phyloP scores from a whole-genome alignment of 1,140 invertebrate genomes.

The Megalopta genalis region DNA sequence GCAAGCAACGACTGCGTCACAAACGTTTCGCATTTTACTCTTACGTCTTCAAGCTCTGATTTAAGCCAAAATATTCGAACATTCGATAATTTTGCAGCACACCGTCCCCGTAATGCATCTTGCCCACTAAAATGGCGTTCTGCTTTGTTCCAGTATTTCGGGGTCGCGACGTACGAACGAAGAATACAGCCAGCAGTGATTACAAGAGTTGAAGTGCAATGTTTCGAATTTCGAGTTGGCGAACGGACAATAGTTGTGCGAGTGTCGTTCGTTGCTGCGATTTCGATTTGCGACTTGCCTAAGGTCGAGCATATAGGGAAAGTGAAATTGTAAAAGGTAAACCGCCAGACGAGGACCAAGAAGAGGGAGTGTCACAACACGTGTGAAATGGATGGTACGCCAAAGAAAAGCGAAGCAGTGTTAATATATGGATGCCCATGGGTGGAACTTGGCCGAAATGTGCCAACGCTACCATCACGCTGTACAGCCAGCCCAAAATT shows the following conservation, averaged over 20 bases:
- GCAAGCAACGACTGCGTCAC: too few species aligned
- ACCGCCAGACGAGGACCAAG: background rate
- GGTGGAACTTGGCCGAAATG: conserved; percentile 81
- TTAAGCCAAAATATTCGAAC: too few species aligned
- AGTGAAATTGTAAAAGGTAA: background rate
- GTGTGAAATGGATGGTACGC: conserved; percentile 79
- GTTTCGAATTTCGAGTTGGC: background rate
- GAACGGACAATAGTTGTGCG: conserved; percentile 9
- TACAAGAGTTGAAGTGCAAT: conserved; percentile 11
- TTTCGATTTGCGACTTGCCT: background rate
- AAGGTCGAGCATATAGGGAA: background rate
- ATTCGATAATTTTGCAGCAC: too few species aligned
- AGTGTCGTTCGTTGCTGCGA: conserved; percentile 30
- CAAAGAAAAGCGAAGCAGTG: conserved; percentile 72
- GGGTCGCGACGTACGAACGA: background rate
- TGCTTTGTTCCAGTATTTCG: conserved; percentile 4
- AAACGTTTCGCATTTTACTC: too few species aligned
- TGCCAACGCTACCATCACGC: conserved; percentile 80
- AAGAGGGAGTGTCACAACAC: conserved; percentile 62
- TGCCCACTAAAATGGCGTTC: background rate
- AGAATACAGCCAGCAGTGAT: background rate
- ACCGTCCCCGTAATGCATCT: background rate
- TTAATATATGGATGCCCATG: conserved; percentile 81
- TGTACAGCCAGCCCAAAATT: conserved; percentile 74
- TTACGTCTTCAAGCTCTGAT: too few species aligned